Base-by-base conservation (phyloP, 2,113 vertebrate genomes). In the Hassar affinis region DNA sequence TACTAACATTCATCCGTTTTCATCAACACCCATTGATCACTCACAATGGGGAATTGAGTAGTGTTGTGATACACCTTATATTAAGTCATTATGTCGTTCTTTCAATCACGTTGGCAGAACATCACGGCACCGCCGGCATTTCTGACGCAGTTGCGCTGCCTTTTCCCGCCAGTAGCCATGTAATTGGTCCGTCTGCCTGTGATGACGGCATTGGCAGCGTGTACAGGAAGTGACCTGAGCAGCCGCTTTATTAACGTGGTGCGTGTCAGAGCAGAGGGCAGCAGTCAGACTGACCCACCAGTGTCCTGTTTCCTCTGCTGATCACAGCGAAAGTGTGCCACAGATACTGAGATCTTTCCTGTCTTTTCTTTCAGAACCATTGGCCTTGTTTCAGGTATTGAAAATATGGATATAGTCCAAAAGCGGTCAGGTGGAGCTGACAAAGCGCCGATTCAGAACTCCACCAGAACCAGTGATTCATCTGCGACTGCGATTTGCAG, bases 171-270 rank as follows among this genome's bases (percentile, higher is more conserved):
- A 61, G 85, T 72, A 81, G 78, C 85, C 30, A 14, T 47, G 1
- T n/a, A 52, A 76, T 22, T 74, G 83, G 78, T 78, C 79, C 0
- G 30, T 38, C 25, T 30, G 80, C 85, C 87, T 89, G 88, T 69
- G 80, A 89, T 85, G 89, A 91, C 91, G 90, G 25, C 75, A 91
- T 91, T 88, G 85, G 78, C 78, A 84, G 86, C 75, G 74, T 87
- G 78, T 80, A 86, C 87, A 80, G 84, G 84, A 90, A 90, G 84
- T 81, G 57, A 86, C 86, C 87, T 51, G 86, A 85, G 68, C 79
- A 25, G 33, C 20, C 49, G 8, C 18, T 75, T 84, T 57, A 75
- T 79, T 61, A 79, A 38, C 74, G 71, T 30, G 62, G 27, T 84
- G 66, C 25, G 15, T 27, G 74, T 78, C 61, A 15, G 84, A 69